phyloP scores from a whole-genome alignment of 2,113 vertebrate species.

The Ploceus nigricollis region DNA sequence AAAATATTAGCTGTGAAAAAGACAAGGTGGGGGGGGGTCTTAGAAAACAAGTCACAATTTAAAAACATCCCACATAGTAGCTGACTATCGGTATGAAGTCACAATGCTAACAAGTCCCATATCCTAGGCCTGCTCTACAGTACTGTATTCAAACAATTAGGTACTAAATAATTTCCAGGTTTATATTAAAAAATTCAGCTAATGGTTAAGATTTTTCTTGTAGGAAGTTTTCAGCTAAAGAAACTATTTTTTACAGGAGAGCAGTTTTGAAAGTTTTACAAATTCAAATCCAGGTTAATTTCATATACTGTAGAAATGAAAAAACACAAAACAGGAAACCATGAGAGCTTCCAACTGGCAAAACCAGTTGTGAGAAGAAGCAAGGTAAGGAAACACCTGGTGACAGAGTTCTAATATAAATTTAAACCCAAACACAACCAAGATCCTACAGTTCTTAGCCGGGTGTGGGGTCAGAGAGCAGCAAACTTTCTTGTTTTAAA shows the following conservation, averaged over 20 bases:
- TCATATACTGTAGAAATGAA: neutral
- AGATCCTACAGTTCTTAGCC: neutral
- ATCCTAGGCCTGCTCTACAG: neutral
- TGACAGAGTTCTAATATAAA: neutral
- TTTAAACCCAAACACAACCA: neutral
- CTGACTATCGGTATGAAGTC: neutral
- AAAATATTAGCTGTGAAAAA: constrained; percentile 56
- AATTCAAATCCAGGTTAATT: neutral
- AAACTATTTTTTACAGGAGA: neutral
- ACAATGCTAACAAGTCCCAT: neutral
- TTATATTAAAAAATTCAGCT: neutral
- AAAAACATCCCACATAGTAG: neutral
- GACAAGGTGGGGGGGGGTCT: neutral
- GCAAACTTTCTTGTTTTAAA: neutral
- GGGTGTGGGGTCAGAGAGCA: neutral
- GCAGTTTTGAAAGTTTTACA: neutral
- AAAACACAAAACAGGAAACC: neutral
- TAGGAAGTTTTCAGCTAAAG: neutral
- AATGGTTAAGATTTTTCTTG: neutral
- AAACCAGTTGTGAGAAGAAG: neutral
- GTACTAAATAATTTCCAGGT: neutral
- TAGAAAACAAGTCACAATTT: constrained; percentile 37
- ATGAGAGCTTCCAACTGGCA: neutral
- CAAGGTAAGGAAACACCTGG: neutral
- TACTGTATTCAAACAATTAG: neutral